Percentiles rank a stretch among this genome's conserved stretches.
Evolutionary conservation across 2,113 vertebrate species (phyloP).

Genomic region (Felis catus): DNA sequence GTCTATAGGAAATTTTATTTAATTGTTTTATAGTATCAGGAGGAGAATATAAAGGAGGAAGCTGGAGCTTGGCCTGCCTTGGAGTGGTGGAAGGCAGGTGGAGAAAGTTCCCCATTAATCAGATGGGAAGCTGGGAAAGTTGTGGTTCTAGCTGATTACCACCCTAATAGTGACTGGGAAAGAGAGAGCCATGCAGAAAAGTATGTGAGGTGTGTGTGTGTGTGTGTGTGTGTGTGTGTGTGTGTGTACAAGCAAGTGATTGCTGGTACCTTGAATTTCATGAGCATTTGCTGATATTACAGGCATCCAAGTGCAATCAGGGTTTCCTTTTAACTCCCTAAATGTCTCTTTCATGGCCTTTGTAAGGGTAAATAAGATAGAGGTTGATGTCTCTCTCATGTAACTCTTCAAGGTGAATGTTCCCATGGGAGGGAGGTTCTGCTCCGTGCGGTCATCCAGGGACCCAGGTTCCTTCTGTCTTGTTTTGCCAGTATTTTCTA

Average conservation of each 20-base stretch:
- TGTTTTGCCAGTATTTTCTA: neutral
- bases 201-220: neutral
- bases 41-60: neutral
- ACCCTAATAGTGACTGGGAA: neutral
- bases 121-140: slow-evolving; percentile 23
- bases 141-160: neutral
- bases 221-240: neutral
- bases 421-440: neutral
- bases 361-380: neutral
- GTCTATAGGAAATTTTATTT: neutral
- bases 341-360: neutral
- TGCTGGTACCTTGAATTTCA: neutral
- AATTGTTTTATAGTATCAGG: neutral
- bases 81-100: neutral
- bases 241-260: neutral
- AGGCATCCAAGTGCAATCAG: neutral
- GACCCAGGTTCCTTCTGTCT: neutral
- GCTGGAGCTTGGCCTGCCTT: neutral
- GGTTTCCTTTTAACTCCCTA: neutral
- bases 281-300: neutral
- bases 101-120: neutral
- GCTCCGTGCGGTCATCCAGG: neutral
- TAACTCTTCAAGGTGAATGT: neutral
- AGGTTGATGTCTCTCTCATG: neutral
- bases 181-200: neutral